Percentiles rank a stretch among this genome's conserved stretches.
Conservation (phyloP, 1,140 invertebrate genomes). For the Drosophila quadrilineata region DNA sequence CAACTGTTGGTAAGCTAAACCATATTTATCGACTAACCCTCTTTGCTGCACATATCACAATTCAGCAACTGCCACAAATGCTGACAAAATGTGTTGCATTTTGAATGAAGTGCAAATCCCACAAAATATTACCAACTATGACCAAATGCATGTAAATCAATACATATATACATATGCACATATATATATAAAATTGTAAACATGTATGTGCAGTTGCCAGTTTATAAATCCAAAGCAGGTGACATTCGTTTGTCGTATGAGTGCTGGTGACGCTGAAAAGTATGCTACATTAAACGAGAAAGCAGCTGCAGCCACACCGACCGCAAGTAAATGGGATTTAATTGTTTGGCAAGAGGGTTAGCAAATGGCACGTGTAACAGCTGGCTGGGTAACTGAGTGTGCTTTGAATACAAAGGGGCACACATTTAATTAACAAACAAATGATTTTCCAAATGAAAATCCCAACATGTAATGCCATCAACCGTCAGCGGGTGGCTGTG, state of each 20-base stretch:
- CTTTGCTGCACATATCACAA: no score
- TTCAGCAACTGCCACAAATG: neutral
- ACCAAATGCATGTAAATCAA: no score
- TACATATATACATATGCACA: neutral
- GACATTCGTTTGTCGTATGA: no score
- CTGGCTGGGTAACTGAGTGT: constrained; percentile 9
- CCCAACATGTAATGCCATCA: neutral
- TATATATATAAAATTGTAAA: no score
- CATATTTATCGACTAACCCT: neutral
- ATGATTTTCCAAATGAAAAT: constrained; percentile 49
- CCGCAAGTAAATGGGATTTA: constrained; percentile 52
- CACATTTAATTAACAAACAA: constrained; percentile 69
- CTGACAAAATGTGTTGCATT: constrained; percentile 3
- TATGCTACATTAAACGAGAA: constrained; percentile 20
- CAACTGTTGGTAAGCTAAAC: no score
- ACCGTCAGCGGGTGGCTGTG: no score
- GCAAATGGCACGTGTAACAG: neutral
- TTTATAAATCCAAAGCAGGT: no score
- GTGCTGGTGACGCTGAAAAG: constrained; percentile 30
- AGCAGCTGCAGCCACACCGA: neutral
- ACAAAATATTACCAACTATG: neutral
- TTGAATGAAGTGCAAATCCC: constrained; percentile 8
- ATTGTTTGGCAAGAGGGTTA: constrained; percentile 53
- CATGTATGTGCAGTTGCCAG: no score
- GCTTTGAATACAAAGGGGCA: no score